Evolutionary conservation across 2,797 vertebrate genomes (phyloP).

Genomic region (Acestrorhynchus altus): DNA sequence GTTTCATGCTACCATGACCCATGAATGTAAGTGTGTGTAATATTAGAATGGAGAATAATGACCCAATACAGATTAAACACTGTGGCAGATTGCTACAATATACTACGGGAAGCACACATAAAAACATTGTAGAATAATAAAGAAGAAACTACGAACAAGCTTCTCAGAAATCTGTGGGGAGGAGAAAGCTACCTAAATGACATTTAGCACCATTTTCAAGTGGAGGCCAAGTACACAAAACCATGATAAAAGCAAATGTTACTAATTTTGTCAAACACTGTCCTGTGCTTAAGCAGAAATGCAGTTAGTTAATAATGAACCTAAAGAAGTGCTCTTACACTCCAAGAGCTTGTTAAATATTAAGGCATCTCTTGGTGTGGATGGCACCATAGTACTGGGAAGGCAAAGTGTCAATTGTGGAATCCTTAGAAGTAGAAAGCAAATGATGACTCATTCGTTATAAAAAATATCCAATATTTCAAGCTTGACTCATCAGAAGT

Average conservation of each 20-base stretch:
- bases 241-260: background rate
- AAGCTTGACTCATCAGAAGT: background rate
- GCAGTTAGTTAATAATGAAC: background rate
- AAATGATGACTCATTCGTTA: no score
- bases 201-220: constrained; percentile 13
- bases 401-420: background rate
- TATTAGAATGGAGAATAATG: background rate
- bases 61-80: background rate
- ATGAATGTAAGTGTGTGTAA: background rate
- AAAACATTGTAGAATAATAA: background rate
- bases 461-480: no score
- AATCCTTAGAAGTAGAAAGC: background rate
- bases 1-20: background rate
- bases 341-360: background rate
- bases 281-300: background rate
- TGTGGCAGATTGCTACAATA: background rate
- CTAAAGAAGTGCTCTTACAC: background rate
- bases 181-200: background rate
- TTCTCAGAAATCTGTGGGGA: background rate
- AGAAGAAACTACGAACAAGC: background rate
- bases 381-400: background rate
- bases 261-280: background rate
- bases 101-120: background rate
- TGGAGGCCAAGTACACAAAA: background rate
- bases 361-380: background rate